Percentiles rank a stretch among this genome's conserved stretches.
Conservation (phyloP, 2,888 invertebrate species). For the Cephalotes varians region DNA sequence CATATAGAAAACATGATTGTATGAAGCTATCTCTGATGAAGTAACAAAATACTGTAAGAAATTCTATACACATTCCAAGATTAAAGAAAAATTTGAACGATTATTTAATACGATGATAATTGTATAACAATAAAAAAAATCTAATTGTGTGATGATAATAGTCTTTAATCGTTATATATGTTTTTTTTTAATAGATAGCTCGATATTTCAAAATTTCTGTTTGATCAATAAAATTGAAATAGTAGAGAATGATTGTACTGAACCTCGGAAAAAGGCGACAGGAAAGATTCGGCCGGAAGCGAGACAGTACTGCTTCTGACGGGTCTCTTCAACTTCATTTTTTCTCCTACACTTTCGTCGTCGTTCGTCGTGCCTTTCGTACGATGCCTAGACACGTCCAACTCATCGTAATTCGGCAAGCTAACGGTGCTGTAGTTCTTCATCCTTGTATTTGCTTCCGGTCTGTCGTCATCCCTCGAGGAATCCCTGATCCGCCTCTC, state of each 20-base stretch:
- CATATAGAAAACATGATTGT: not conserved
- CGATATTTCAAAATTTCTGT: not conserved
- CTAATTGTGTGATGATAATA: not conserved
- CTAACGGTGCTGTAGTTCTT: constrained; percentile 87
- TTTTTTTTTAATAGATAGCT: not conserved
- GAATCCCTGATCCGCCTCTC: constrained; percentile 57
- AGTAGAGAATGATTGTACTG: constrained; percentile 12
- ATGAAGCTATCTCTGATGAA: not conserved
- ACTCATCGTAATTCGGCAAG: constrained; percentile 87
- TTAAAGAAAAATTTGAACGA: not conserved
- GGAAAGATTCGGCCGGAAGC: constrained; percentile 72
- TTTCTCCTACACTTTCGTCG: constrained; percentile 63
- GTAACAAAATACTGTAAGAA: not conserved
- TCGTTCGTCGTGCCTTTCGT: constrained; percentile 77
- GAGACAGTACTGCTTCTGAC: constrained; percentile 76
- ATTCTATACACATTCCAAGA: not conserved
- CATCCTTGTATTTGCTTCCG: constrained; percentile 64
- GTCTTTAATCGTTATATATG: not conserved
- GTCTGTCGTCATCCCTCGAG: constrained; percentile 43
- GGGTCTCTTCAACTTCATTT: constrained; percentile 76
- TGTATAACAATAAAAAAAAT: not conserved
- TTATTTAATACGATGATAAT: not conserved
- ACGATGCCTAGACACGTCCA: constrained; percentile 75
- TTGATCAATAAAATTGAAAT: constrained; percentile 21
- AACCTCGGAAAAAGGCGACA: constrained; percentile 74